Base-by-base conservation (phyloP, 2,113 vertebrate species). In the Campylomormyrus tamandua region DNA sequence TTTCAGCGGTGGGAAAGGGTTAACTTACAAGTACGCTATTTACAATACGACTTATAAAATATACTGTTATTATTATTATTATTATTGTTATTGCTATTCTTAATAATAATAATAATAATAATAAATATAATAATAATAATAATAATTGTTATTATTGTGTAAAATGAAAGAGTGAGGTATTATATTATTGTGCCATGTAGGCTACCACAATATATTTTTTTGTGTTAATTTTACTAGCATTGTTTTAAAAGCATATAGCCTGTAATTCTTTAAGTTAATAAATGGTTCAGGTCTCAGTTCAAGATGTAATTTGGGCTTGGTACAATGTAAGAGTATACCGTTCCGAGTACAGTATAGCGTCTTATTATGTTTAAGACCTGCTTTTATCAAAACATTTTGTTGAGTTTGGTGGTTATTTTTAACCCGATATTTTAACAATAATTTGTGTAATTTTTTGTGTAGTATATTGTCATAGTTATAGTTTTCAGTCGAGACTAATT, bases 1-100 rank as follows among this genome's bases (percentile, higher is more conserved):
- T 90, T 90, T 90, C 83, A 19, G 48, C 31, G 5, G 7, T 49
- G 50, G 89, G 83, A 56, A 83, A 56, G 74, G 19, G 77, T 77
- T 19, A 70, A 77, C 3, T 50, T 77, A 35, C 31, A 48, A 89
- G 88, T 89, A n/a, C 42, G n/a, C 13, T 77, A 35, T 89, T 74
- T 35, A 77, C 46, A n/a, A 2, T 24, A 27, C 13, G 3, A 35
- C 6, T 49, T 49, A 1, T 83, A 35, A 35, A 83, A 35, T 83
- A 13, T 85, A 31, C 0, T 62, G n/a, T 66, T 27, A n/a, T 66
- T 11, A 11, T n/a, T n/a, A 8, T 24, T 8, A 7, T 39, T 39
- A 39, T 39, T 39, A 2, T 58, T 2, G 48, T 62, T 7, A 8
- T 66, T 66, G 24, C 19, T 87, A 58, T 58, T 88, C 11, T 9